These are phyloP conservation scores for Melanotaenia parkinsoni DNA, from an alignment of 2,797 vertebrate species.

Conservation along the genomic window DNA sequence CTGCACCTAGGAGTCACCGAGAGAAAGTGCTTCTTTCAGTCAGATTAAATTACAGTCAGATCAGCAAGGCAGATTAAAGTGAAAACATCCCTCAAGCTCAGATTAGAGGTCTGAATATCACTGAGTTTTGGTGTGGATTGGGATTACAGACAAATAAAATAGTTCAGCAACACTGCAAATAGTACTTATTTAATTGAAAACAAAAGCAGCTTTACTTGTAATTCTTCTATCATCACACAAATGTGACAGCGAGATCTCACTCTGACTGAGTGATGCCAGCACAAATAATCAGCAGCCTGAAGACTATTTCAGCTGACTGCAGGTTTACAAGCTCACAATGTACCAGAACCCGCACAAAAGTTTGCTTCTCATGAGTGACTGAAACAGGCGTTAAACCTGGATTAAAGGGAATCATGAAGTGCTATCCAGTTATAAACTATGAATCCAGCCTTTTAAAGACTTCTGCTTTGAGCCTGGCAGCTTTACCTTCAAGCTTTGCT, in stretches of 20 bases:
- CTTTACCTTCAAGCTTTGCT: conserved; percentile 22
- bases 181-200: conserved; percentile 1
- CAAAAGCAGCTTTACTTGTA: background rate
- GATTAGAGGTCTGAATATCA: conserved; percentile 62
- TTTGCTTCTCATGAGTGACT: background rate
- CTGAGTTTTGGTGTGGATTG: conserved; percentile 45
- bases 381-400: conserved; percentile 36
- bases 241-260: background rate
- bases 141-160: conserved; percentile 49
- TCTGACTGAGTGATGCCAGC: background rate
- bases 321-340: background rate
- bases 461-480: conserved; percentile 50
- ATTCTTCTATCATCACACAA: conserved; percentile 4
- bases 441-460: conserved; percentile 31
- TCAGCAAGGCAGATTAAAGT: conserved; percentile 58
- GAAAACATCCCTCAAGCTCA: conserved; percentile 50
- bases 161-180: conserved; percentile 11
- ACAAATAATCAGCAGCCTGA: background rate
- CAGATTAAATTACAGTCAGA: conserved; percentile 53
- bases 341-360: background rate
- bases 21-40: conserved; percentile 49
- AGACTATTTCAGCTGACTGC: conserved; percentile 3
- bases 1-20: conserved; percentile 78
- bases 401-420: conserved; percentile 18
- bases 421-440: conserved; percentile 17